Conservation (phyloP, 2,888 invertebrate genomes). For the Aleiodes alternator region DNA sequence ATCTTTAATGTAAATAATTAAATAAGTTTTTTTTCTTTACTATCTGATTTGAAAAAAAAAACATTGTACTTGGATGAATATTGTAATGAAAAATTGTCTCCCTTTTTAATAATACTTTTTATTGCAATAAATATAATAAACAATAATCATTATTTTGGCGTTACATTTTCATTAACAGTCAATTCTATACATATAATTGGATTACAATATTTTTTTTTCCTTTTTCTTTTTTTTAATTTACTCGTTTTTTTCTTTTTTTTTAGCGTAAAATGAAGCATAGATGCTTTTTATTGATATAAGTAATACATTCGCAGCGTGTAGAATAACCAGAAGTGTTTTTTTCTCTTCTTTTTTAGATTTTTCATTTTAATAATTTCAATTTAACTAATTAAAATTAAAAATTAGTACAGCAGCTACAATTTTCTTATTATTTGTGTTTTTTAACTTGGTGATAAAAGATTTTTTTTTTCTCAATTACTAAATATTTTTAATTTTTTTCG, state of each 20-base stretch:
- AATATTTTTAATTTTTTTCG: neutral
- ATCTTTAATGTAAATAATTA: neutral
- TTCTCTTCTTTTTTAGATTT: neutral
- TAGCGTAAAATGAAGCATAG: constrained; percentile 66
- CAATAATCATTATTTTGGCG: constrained; percentile 70
- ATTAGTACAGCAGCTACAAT: constrained; percentile 63
- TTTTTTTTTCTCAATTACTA: neutral
- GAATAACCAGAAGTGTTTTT: constrained; percentile 59
- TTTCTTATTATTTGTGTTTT: neutral
- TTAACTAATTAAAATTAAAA: constrained; percentile 44
- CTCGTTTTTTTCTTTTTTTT: constrained; percentile 42
- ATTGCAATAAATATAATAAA: constrained; percentile 71
- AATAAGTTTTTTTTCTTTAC: neutral
- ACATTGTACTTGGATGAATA: neutral
- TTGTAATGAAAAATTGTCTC: constrained; percentile 2
- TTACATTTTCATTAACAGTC: constrained; percentile 68
- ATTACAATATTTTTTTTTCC: constrained; percentile 57
- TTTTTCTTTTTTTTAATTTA: constrained; percentile 22
- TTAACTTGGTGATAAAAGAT: too few relatives aligned
- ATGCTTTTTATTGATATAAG: constrained; percentile 63
- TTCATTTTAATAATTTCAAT: constrained; percentile 18
- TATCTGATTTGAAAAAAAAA: constrained; percentile 26
- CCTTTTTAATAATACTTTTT: constrained; percentile 66
- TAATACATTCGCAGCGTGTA: constrained; percentile 66
- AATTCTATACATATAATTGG: constrained; percentile 67